Base-by-base conservation (phyloP, 2,888 invertebrate genomes). In the Megastigmus dorsalis region DNA sequence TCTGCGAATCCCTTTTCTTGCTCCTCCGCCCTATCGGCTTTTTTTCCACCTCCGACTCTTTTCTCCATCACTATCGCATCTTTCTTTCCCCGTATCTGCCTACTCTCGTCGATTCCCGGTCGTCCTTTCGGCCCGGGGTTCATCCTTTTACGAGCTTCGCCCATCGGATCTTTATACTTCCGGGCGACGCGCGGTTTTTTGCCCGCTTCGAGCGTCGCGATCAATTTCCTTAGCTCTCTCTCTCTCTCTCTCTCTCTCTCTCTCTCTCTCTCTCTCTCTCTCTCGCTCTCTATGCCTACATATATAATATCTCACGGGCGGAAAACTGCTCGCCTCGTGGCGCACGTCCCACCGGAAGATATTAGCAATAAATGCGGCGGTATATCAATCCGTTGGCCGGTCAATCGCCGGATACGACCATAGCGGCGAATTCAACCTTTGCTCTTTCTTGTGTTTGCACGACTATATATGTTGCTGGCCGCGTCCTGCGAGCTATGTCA, bases 141-240 rank as follows among this genome's bases (percentile, higher is more conserved):
- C 45, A 52, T 26, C 65, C 50, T 70, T 74, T 65, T 36, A 48
- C 65, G 59, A 23, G n/a, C n/a, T n/a, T 50, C 48, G 6, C 41
- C 41, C 60, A 15, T 18, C 54, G 59, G 76, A 73, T 71, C 75
- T 77, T 78, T 74, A 68, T 78, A 72, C 78, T 76, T 78, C 77
- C 76, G 74, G 55, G 48, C 15, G 54, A 41, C 65, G 59, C 52
- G 65, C 28, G 33, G 18, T 30, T 63, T 63, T 54, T 54, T 77
- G 9, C 57, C 13, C 55, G 9, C 26, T 45, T 48, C 43, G 30
- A 43, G 33, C 50, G 28, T 50, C 41, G 28, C 76, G 45, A 75
- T 73, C 69, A 76, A 76, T 76, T 77, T 75, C 33, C 71, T 43
- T 9, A 48, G 43, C 26, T 57, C 41, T 28, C 28, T 9, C 30